Evolutionary conservation across 2,113 vertebrate species (phyloP).

Genomic region (Carassius auratus): DNA sequence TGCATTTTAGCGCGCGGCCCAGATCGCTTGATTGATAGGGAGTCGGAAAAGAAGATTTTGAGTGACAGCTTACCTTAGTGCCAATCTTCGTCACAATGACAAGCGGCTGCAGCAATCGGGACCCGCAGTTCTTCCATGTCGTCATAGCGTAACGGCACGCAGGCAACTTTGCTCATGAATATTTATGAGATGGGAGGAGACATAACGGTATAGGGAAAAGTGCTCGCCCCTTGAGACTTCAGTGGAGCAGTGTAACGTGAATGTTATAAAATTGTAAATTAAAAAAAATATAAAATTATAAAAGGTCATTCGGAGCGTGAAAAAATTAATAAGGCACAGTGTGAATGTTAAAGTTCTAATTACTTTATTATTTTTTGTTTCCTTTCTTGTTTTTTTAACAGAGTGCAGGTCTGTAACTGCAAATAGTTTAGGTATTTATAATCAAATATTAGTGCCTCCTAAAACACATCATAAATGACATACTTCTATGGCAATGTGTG

Average conservation of each 20-base stretch:
- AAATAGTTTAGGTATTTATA: not conserved
- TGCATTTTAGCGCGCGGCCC: constrained; percentile 71
- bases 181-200: constrained; percentile 77
- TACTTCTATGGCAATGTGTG: not conserved
- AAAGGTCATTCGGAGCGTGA: not conserved
- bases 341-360: not conserved
- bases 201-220: constrained; percentile 29
- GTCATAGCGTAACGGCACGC: constrained; percentile 87
- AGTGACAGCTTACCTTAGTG: constrained; percentile 85
- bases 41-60: constrained; percentile 79
- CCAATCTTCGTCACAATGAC: constrained; percentile 99
- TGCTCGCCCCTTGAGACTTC: constrained; percentile 56
- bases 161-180: constrained; percentile 76
- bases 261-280: not conserved
- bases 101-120: constrained; percentile 99
- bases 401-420: not conserved
- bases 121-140: constrained; percentile 93
- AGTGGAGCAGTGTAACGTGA: not conserved
- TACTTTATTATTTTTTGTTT: not conserved
- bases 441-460: not conserved
- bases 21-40: constrained; percentile 91
- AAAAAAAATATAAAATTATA: no score
- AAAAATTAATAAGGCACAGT: not conserved
- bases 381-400: no score
- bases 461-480: not conserved